Percentiles rank a stretch among this genome's conserved stretches.
phyloP scores from a whole-genome alignment of 2,797 vertebrate genomes.

The Xiphorhynchus erythropygius region DNA sequence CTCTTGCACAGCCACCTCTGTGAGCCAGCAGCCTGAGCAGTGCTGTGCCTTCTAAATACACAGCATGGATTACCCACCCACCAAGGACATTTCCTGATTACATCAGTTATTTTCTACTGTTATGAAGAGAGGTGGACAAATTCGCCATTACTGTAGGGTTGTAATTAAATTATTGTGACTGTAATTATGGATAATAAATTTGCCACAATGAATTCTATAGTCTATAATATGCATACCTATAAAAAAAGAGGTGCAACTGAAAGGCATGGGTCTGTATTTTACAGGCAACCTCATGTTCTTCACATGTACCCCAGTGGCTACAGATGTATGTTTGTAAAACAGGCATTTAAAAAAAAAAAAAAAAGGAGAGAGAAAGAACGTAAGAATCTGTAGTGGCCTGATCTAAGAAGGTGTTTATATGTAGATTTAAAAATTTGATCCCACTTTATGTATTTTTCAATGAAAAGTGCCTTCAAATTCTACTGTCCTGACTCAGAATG shows the following conservation, averaged over 20 bases:
- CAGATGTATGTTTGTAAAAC: not conserved
- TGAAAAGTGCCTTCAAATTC: not conserved
- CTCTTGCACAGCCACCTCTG: not conserved
- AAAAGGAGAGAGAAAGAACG: not conserved
- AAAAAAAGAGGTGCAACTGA: not conserved
- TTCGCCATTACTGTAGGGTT: not conserved
- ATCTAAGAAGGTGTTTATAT: not conserved
- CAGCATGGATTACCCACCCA: fast-evolving
- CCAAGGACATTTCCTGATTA: not conserved
- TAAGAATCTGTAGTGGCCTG: not conserved
- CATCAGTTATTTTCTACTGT: not conserved
- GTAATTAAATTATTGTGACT: not conserved
- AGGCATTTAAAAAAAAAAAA: not conserved
- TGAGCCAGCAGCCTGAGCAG: not conserved
- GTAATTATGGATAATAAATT: not conserved
- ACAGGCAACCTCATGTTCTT: not conserved
- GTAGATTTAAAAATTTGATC: not conserved
- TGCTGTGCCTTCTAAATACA: not conserved
- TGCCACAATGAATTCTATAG: not conserved
- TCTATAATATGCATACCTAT: not conserved
- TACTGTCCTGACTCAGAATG: not conserved
- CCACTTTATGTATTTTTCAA: not conserved
- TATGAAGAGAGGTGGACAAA: not conserved
- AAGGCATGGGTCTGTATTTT: not conserved
- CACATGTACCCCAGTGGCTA: not conserved